Conservation (phyloP, 2,888 invertebrate genomes). For the Eupithecia pulchellata region DNA sequence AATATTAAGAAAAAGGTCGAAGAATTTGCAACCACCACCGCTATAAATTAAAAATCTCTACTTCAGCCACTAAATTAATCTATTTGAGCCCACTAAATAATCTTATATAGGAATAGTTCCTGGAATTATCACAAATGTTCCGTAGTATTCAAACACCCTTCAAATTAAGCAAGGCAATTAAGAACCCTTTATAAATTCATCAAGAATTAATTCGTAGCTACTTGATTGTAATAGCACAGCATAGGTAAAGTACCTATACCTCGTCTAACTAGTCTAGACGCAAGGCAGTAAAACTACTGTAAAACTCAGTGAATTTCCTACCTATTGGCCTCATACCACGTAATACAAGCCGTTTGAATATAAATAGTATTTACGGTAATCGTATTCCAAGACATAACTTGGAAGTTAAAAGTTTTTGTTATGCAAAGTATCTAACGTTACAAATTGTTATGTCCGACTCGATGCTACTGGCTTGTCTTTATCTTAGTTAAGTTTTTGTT, state of each 20-base stretch:
- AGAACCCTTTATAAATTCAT: not conserved
- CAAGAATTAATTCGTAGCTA: not conserved
- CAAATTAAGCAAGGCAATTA: not conserved
- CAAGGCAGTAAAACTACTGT: conserved; percentile 19
- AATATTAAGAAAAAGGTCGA: too few species aligned
- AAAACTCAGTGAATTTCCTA: conserved; percentile 12
- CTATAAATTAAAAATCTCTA: too few species aligned
- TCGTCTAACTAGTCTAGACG: conserved; percentile 4
- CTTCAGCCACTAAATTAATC: too few species aligned
- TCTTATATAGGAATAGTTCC: too few species aligned
- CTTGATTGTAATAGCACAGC: not conserved
- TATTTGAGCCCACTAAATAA: too few species aligned
- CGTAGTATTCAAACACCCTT: not conserved
- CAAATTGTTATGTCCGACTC: conserved; percentile 12
- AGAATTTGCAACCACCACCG: too few species aligned
- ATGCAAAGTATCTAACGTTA: conserved; percentile 30
- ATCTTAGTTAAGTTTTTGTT: not conserved
- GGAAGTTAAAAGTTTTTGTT: conserved; percentile 25
- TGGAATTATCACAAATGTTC: not conserved
- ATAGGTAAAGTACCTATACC: not conserved
- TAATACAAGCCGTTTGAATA: conserved; percentile 28
- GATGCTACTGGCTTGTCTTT: not conserved
- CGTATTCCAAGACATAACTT: conserved; percentile 31
- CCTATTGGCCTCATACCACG: conserved; percentile 28
- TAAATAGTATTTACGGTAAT: conserved; percentile 30